Evolutionary conservation across 2,888 invertebrate species (phyloP).

Genomic region (Epirrita christyi): DNA sequence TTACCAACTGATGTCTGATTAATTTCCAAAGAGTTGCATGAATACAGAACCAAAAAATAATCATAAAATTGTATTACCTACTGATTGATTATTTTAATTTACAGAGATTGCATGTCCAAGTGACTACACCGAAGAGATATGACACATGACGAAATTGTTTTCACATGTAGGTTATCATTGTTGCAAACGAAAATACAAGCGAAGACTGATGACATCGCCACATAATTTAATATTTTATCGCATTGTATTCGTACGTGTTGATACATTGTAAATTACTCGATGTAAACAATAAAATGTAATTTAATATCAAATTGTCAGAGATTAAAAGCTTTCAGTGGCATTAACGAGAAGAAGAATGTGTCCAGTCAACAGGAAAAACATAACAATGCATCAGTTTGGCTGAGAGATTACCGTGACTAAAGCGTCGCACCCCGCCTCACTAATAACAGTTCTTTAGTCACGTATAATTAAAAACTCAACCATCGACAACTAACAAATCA

Average conservation of each 20-base stretch:
- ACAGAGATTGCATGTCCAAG: slow-evolving; percentile 46
- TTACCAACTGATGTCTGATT: no score
- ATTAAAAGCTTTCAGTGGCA: slow-evolving; percentile 47
- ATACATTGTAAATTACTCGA: slow-evolving; percentile 50
- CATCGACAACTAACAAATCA: slow-evolving; percentile 79
- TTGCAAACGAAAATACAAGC: slow-evolving; percentile 57
- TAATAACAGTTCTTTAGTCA: slow-evolving; percentile 77
- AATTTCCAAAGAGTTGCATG: not conserved
- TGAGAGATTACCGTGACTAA: slow-evolving; percentile 70
- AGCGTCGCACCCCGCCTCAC: slow-evolving; percentile 67
- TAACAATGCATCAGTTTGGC: slow-evolving; percentile 50
- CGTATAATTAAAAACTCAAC: slow-evolving; percentile 82
- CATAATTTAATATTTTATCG: slow-evolving; percentile 67
- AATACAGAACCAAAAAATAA: not conserved
- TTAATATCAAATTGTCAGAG: slow-evolving; percentile 54
- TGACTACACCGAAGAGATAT: slow-evolving; percentile 60
- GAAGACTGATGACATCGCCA: slow-evolving; percentile 70
- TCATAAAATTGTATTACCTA: not conserved
- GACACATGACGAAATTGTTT: slow-evolving; percentile 54
- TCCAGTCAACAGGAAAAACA: slow-evolving; percentile 47
- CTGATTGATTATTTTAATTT: slow-evolving; percentile 22
- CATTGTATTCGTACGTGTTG: slow-evolving; percentile 47
- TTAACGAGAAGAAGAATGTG: slow-evolving; percentile 33
- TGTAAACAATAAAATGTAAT: slow-evolving; percentile 51
- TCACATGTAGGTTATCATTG: slow-evolving; percentile 61